Conservation (phyloP, 2,888 invertebrate genomes). For the Rapana venosa region DNA sequence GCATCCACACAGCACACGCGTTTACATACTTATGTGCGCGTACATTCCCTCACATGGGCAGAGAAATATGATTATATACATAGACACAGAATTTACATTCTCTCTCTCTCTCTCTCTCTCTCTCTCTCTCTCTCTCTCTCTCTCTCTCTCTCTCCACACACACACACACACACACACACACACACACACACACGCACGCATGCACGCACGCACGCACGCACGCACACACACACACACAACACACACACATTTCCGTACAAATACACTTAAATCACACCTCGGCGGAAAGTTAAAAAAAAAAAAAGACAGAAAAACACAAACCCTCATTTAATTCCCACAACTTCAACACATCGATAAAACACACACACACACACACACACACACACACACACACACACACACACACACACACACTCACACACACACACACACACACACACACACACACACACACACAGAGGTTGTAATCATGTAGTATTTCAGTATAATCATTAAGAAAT, state of each 20-base stretch:
- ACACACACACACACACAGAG: background rate
- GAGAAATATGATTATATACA: too few species aligned
- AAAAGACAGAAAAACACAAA: too few species aligned
- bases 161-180: conserved; percentile 19
- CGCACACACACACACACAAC: conserved; percentile 27
- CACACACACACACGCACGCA: conserved; percentile 1
- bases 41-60: too few species aligned
- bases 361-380: background rate
- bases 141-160: background rate
- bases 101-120: background rate
- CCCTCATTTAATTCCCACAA: background rate
- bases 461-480: background rate
- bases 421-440: conserved; percentile 24
- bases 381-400: background rate
- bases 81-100: too few species aligned
- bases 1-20: too few species aligned
- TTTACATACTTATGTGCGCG: too few species aligned
- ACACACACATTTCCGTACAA: background rate
- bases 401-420: background rate
- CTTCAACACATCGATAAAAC: background rate
- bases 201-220: background rate
- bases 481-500: too few species aligned
- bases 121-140: background rate
- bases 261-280: too few species aligned
- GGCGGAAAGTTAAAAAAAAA: too few species aligned